Evolutionary conservation across 2,888 invertebrate species (phyloP).

Genomic region (Cancer borealis): DNA sequence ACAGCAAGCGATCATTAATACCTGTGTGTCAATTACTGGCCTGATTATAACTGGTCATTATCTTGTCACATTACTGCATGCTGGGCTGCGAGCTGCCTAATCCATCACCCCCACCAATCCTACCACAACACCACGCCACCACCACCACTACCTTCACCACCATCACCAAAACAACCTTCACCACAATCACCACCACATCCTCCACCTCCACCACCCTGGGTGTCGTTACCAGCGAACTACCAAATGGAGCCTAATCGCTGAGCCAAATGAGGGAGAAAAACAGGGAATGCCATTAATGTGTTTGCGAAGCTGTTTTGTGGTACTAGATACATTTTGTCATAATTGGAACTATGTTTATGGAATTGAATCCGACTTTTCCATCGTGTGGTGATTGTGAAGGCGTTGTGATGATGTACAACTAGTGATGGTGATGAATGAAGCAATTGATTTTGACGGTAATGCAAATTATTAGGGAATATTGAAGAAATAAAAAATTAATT

Average conservation of each 20-base stretch:
- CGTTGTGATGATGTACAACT: background rate
- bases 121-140: background rate
- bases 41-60: slow-evolving; percentile 29
- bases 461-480: background rate
- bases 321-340: background rate
- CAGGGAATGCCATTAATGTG: background rate
- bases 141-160: background rate
- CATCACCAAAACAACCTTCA: no score
- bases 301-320: background rate
- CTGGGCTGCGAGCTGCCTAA: background rate
- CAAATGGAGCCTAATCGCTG: background rate
- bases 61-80: slow-evolving; percentile 33
- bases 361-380: background rate
- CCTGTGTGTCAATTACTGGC: slow-evolving; percentile 16
- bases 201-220: background rate
- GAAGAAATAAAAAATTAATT: background rate
- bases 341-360: background rate
- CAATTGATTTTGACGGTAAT: background rate
- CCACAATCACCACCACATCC: background rate
- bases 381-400: background rate
- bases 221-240: background rate
- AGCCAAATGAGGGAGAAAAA: slow-evolving; percentile 14
- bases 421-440: background rate
- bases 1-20: background rate
- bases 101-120: background rate